Evolutionary conservation across 2,888 invertebrate species (phyloP), one percentile per base, ranked within the genome.

Genomic region (Ennomos erosarius): DNA sequence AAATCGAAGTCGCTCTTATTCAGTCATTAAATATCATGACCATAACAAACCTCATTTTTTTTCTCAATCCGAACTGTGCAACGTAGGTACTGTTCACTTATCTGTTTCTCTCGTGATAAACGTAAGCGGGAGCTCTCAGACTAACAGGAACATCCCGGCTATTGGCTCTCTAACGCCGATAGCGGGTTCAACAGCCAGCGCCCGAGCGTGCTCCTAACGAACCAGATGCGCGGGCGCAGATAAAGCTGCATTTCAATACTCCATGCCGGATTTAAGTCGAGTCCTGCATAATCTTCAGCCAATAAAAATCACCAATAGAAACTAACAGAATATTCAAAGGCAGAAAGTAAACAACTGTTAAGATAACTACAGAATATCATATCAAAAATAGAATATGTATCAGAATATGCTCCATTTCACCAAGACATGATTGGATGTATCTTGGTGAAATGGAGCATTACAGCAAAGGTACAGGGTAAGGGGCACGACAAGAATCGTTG

Each of bases 141-240:
- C 55, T 60, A 60, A 55, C 55, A 67, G 70, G 71, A 74, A 73
- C 70, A 73, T 69, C 66, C 65, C 65, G 62, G 70, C 70, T 71
- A 83, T 85, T 81, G 79, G 74, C 71, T 75, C 81, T 89, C 90
- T 90, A 90, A 90, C 84, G 82, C 87, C 80, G 81, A 85, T 85
- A 81, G 82, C 69, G 83, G 74, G 89, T 88, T 90, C 90, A 90
- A 89, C 84, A 89, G 80, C 75, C 69, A 67, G 67, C 59, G 69
- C 71, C 73, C 61, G 83, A 81, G 79, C 80, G 79, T 73, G 81
- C 81, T 75, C 69, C 88, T 90, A 90, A 90, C 88, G 88, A 90
- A 88, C 85, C 76, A 84, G 90, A 90, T 90, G 82, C 81, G 77
- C 84, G 68, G 73, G 75, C 74, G 69, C 74, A 76, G 90, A 91